phyloP scores from a whole-genome alignment of 37 sponge, comb jelly and placozoan genomes.

The Halisarca cf. caerulea region DNA sequence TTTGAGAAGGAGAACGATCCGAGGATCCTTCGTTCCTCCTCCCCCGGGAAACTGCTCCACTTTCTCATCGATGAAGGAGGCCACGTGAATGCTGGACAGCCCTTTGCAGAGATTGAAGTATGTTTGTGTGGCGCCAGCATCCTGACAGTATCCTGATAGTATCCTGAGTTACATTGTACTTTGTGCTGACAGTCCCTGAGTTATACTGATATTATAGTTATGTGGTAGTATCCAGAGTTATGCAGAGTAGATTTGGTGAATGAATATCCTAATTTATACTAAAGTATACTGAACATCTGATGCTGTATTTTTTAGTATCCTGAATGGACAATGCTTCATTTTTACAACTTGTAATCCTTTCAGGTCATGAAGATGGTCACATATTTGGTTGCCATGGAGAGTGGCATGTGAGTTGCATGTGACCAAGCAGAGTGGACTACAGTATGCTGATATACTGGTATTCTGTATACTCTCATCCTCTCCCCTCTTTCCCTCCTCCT shows the following conservation, averaged over 20 bases:
- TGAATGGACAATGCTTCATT: background rate
- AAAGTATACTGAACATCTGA: too few species aligned
- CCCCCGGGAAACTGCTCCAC: constrained; percentile 93
- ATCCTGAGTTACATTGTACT: too few species aligned
- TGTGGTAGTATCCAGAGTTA: background rate
- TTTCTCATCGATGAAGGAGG: constrained; percentile 85
- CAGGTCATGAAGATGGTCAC: constrained; percentile 97
- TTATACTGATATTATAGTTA: too few species aligned
- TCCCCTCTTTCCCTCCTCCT: background rate
- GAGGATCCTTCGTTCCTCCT: constrained; percentile 77
- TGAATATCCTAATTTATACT: too few species aligned
- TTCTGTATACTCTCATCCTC: background rate
- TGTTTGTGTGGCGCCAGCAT: background rate
- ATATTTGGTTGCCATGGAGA: constrained; percentile 54
- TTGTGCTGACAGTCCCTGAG: too few species aligned
- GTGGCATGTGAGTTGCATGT: constrained; percentile 74
- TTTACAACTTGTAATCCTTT: background rate
- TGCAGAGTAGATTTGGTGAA: too few species aligned
- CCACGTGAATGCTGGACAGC: constrained; percentile 66
- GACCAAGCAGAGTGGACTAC: background rate
- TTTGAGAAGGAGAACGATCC: constrained; percentile 99
- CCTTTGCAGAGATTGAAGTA: constrained; percentile 93
- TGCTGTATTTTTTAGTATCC: too few species aligned
- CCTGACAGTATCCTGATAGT: too few species aligned
- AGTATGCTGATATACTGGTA: background rate